Base-by-base conservation (phyloP, 2,113 vertebrate species). In the Oryzias curvinotus region DNA sequence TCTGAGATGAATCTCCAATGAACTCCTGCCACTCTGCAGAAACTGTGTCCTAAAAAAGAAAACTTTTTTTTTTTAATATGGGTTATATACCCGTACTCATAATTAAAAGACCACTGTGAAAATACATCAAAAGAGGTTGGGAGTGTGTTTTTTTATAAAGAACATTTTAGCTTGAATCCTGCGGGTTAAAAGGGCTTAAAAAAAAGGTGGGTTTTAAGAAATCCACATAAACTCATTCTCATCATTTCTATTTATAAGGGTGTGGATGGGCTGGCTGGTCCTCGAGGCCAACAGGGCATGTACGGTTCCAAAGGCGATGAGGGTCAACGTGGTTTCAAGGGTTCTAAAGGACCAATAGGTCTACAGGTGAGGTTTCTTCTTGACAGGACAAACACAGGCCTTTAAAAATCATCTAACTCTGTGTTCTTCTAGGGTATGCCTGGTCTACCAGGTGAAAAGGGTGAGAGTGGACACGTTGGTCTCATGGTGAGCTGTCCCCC, bases 231-330 rank as follows among this genome's bases (percentile, higher is more conserved):
- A 48, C 30, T 60, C 45, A 18, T 17, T 44, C 30, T 12, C 91
- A 88, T 0, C 91, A 92, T n/a, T 17, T 59, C 88, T 0, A 86
- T 93, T 59, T 88, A 82, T 44, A 73, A 93, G 92, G 92, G 92
- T 25, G 21, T 85, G n/a, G 92, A 93, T 14, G 92, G 92, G 12
- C 65, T 81, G 58, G 7, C 18, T 0, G 92, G 92, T 3, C 91
- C 88, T 13, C 76, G 89, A 26, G 92, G 92, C 16, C 92, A 92
- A 71, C 91, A 92, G 76, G 92, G 92, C 51, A 92, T 92, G 88
- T 93, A 90, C 3, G 92, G 92, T 0, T 90, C 88, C 1, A 93
- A 93, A 81, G 92, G 92, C 58, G 92, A 93, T 2, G 92, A 93
- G 66, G 92, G 92, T 25, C 73, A 67, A n/a, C 78, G 92, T 4